phyloP scores from a whole-genome alignment of 2,888 invertebrate genomes.

The Melinaea marsaeus region DNA sequence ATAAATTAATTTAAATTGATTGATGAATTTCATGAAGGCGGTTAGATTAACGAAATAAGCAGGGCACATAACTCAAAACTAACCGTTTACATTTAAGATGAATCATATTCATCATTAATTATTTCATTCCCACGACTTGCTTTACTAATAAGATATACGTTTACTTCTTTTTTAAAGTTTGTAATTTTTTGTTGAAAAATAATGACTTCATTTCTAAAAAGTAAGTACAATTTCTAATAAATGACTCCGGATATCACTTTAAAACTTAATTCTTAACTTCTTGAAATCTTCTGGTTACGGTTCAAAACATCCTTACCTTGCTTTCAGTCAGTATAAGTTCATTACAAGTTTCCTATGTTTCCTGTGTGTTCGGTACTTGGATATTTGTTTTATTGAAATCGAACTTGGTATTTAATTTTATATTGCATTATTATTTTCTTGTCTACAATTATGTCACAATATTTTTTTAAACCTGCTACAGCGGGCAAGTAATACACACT shows the following conservation, averaged over 20 bases:
- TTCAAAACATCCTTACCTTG: conserved; percentile 17
- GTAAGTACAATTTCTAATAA: not conserved
- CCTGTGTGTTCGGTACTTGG: not conserved
- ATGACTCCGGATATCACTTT: not conserved
- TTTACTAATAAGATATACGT: too few relatives aligned
- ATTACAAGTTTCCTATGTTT: conserved; percentile 9
- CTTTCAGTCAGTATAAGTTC: conserved; percentile 21
- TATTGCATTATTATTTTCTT: too few relatives aligned
- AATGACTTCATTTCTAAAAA: too few relatives aligned
- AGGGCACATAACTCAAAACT: conserved; percentile 1
- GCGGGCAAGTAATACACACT: too few relatives aligned
- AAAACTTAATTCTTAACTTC: conserved; percentile 14
- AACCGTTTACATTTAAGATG: not conserved
- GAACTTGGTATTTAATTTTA: not conserved
- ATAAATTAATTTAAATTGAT: conserved; percentile 35
- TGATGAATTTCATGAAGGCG: conserved; percentile 26
- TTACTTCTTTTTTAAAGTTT: too few relatives aligned
- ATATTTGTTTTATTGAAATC: not conserved
- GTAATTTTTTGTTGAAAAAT: too few relatives aligned
- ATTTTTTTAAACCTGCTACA: too few relatives aligned
- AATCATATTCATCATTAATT: too few relatives aligned
- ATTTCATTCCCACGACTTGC: too few relatives aligned
- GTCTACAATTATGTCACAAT: too few relatives aligned
- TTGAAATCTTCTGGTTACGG: conserved; percentile 21
- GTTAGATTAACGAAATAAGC: conserved; percentile 26